Evolutionary conservation across 2,113 vertebrate genomes (phyloP).

Genomic region (Leptobrachium ailaonicum): DNA sequence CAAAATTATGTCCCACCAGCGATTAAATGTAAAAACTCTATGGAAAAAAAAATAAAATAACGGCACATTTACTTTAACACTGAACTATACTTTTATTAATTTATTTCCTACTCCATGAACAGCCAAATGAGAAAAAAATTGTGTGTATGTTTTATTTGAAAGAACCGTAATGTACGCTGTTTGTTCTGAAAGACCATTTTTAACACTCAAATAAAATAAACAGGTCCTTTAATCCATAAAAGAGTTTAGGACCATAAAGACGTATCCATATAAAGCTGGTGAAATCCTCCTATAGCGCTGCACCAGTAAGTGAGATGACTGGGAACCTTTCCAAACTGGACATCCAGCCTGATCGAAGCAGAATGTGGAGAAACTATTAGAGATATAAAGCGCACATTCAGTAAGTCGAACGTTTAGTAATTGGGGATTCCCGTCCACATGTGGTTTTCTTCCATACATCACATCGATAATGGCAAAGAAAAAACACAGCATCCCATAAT

Average conservation of each 20-base stretch:
- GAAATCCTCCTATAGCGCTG: constrained; percentile 1
- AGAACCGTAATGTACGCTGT: too few relatives aligned
- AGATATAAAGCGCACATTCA: constrained; percentile 14
- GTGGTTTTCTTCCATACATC: constrained; percentile 28
- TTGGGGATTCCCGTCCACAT: constrained; percentile 21
- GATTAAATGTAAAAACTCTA: too few relatives aligned
- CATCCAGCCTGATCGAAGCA: constrained; percentile 13
- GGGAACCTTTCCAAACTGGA: constrained; percentile 32
- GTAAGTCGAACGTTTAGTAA: neutral
- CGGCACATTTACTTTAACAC: too few relatives aligned
- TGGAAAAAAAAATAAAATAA: too few relatives aligned
- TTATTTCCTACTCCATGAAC: too few relatives aligned
- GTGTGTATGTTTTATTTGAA: too few relatives aligned
- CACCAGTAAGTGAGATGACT: constrained; percentile 21
- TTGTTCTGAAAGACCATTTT: neutral
- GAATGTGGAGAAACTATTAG: constrained; percentile 26
- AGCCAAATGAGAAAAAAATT: too few relatives aligned
- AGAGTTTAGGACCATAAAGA: constrained; percentile 7
- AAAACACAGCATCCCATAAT: constrained; percentile 18
- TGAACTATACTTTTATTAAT: too few relatives aligned
- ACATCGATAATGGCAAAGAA: constrained; percentile 5
- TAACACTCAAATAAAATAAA: constrained; percentile 6
- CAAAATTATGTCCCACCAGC: too few relatives aligned
- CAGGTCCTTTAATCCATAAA: constrained; percentile 4
- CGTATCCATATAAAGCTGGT: constrained; percentile 17